These are phyloP conservation scores for Phymastichus coffea DNA, from an alignment of 1,140 invertebrate genomes.

Conservation along the genomic window DNA sequence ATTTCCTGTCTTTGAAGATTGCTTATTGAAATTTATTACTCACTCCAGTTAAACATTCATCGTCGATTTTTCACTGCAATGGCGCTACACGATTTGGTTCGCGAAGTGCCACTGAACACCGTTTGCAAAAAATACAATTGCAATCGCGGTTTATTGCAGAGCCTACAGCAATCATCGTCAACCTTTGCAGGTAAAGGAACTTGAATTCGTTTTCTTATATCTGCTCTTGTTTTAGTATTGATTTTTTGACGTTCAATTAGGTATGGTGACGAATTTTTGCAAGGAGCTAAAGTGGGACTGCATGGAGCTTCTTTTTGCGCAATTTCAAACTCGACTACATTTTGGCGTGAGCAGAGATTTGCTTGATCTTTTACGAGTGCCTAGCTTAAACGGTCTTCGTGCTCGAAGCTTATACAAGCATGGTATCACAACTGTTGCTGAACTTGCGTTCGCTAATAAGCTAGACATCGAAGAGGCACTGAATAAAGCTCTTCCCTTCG, in stretches of 20 bases:
- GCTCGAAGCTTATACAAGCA: constrained; percentile 83
- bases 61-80: constrained; percentile 88
- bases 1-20: too few relatives aligned
- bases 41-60: constrained; percentile 53
- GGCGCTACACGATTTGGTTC: constrained; percentile 89
- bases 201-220: too few relatives aligned
- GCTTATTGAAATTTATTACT: constrained; percentile 14
- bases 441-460: constrained; percentile 73
- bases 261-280: constrained; percentile 92
- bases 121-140: constrained; percentile 85
- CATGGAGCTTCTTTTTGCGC: constrained; percentile 83
- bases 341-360: constrained; percentile 94
- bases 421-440: constrained; percentile 76
- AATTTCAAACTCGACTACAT: constrained; percentile 91
- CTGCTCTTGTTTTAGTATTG: too few relatives aligned
- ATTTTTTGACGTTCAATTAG: constrained; percentile 51
- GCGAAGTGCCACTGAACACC: constrained; percentile 78
- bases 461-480: constrained; percentile 75
- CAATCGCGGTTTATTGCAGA: constrained; percentile 85
- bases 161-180: constrained; percentile 90
- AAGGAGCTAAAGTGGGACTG: constrained; percentile 90
- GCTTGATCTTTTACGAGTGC: constrained; percentile 85
- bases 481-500: constrained; percentile 78
- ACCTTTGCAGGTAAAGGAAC: constrained; percentile 94
- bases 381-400: constrained; percentile 79